Conservation (phyloP, 2,113 vertebrate genomes). For the Ptilonorhynchus violaceus region DNA sequence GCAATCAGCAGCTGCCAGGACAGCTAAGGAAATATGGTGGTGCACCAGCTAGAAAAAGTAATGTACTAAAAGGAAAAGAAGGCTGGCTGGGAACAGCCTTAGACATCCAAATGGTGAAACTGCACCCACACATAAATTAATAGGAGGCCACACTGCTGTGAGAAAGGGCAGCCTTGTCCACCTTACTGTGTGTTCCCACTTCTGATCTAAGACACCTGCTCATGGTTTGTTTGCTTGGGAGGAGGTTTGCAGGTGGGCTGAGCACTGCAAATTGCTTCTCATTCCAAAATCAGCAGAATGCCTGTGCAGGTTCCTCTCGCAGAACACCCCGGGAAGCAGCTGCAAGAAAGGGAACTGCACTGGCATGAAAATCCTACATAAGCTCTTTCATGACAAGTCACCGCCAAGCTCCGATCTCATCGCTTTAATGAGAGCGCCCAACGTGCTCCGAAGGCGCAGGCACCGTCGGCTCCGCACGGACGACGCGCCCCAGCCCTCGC, state of each 20-base stretch:
- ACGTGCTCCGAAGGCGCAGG: fast-evolving
- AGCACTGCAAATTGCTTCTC: background rate
- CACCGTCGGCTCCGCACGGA: background rate
- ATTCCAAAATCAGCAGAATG: background rate
- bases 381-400: background rate
- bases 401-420: background rate
- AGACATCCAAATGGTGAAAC: background rate
- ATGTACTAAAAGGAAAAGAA: background rate
- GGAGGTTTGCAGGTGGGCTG: background rate
- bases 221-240: background rate
- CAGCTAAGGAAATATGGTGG: fast-evolving
- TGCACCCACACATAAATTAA: background rate
- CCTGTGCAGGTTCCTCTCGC: background rate
- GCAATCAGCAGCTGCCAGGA: background rate
- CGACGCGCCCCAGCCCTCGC: fast-evolving
- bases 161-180: background rate
- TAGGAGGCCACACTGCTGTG: background rate
- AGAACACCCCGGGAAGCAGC: background rate
- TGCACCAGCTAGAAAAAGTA: background rate
- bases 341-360: background rate
- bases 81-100: background rate
- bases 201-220: background rate
- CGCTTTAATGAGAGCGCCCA: background rate
- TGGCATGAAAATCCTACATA: background rate
- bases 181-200: background rate